Conservation (phyloP, 2,888 invertebrate species). For the Synergus laeviventris region DNA sequence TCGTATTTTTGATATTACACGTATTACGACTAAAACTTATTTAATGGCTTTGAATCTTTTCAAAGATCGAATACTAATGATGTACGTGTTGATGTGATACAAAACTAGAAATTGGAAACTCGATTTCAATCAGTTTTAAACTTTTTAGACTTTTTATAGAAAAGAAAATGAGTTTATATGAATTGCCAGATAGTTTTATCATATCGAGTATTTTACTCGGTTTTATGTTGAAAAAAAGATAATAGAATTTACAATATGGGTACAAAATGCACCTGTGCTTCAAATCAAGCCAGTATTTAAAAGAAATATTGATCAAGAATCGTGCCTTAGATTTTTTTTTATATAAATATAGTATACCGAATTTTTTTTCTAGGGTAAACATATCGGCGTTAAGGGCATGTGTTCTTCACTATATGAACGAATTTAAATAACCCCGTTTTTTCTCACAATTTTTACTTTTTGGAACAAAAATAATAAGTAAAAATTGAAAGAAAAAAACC, state of each 20-base stretch:
- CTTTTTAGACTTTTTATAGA: background rate
- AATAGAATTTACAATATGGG: background rate
- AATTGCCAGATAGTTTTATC: slow-evolving; percentile 1
- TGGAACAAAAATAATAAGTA: too few species aligned
- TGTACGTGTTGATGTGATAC: slow-evolving; percentile 14
- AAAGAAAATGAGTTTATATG: background rate
- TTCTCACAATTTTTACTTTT: too few species aligned
- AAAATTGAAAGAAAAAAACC: too few species aligned
- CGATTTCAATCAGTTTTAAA: slow-evolving; percentile 5
- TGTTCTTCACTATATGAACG: too few species aligned
- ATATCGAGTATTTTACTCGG: background rate
- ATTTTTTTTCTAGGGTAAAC: background rate
- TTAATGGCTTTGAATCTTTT: slow-evolving; percentile 14
- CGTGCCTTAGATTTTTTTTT: slow-evolving; percentile 27
- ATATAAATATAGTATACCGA: background rate
- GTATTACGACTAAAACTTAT: slow-evolving; percentile 32
- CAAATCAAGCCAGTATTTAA: slow-evolving; percentile 13
- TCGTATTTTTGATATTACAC: slow-evolving; percentile 35
- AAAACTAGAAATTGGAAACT: slow-evolving; percentile 27
- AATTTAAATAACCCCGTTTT: too few species aligned
- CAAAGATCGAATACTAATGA: background rate
- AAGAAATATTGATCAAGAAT: slow-evolving; percentile 1
- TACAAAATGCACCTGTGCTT: slow-evolving; percentile 6
- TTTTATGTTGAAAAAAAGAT: background rate
- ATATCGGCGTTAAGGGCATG: slow-evolving; percentile 1